A percentile compares a stretch with the other conserved stretches of the same genome.
Evolutionary conservation across 2,797 vertebrate genomes (phyloP).

Genomic region (Bovichtus diacanthus): DNA sequence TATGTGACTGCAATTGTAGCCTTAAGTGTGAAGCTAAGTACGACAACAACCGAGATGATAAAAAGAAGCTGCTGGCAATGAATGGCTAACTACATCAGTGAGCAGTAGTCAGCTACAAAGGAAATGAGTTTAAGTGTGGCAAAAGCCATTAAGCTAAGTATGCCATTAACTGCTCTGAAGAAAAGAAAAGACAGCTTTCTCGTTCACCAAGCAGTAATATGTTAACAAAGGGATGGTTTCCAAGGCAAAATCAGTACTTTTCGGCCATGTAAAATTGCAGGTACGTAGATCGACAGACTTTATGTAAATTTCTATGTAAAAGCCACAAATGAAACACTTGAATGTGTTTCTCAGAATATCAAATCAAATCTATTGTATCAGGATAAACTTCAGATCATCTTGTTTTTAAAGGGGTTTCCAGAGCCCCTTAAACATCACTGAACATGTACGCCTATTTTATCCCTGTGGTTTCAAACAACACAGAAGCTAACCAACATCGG

Average conservation of each 20-base stretch:
- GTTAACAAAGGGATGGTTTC: slow-evolving; percentile 18
- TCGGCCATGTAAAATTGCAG: neutral
- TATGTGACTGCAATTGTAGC: slow-evolving; percentile 63
- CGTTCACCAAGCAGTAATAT: slow-evolving; percentile 12
- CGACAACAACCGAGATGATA: slow-evolving; percentile 59
- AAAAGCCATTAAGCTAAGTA: slow-evolving; percentile 52
- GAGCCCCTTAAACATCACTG: neutral
- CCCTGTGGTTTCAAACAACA: neutral
- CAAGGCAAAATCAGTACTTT: neutral
- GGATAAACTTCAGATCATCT: neutral
- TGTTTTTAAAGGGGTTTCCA: neutral
- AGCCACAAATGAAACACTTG: neutral
- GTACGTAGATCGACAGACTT: neutral
- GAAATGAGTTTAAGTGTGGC: slow-evolving; percentile 51
- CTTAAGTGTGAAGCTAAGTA: slow-evolving; percentile 60
- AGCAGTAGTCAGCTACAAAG: slow-evolving; percentile 54
- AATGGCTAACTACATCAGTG: slow-evolving; percentile 51
- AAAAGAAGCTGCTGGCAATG: slow-evolving; percentile 63
- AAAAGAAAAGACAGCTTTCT: slow-evolving; percentile 29
- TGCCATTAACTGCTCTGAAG: slow-evolving; percentile 44
- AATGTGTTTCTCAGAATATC: neutral
- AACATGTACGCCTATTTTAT: neutral
- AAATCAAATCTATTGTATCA: neutral
- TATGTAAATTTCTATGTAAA: neutral
- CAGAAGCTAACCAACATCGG: neutral